Evolutionary conservation across 2,797 vertebrate species (phyloP).

Genomic region (Phalanger gymnotis): DNA sequence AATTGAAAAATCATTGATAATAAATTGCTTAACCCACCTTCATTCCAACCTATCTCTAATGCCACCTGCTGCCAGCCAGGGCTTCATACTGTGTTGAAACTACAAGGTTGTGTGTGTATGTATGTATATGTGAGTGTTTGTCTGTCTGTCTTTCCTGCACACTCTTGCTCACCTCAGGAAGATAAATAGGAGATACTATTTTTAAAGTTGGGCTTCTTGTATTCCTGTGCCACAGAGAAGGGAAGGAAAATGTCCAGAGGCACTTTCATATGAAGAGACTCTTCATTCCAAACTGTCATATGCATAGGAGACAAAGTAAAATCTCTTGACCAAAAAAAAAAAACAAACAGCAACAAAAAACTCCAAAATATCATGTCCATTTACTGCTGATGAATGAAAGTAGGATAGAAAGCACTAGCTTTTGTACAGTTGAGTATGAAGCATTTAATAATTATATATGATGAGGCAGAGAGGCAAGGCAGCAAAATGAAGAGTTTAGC

Average conservation of each 20-base stretch:
- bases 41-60: slow-evolving; percentile 16
- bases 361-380: not conserved
- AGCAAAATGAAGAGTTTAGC: not conserved
- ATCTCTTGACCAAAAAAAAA: not conserved
- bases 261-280: not conserved
- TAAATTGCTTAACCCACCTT: slow-evolving; percentile 64
- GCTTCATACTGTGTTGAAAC: slow-evolving; percentile 10
- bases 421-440: not conserved
- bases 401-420: not conserved
- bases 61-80: slow-evolving; percentile 62
- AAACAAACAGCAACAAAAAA: not conserved
- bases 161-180: not conserved
- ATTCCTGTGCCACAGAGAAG: slow-evolving; percentile 7
- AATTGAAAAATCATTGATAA: slow-evolving; percentile 67
- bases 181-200: slow-evolving; percentile 29
- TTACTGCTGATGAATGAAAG: not conserved
- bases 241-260: slow-evolving; percentile 1
- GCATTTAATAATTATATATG: not conserved
- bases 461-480: not conserved
- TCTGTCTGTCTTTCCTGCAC: not conserved
- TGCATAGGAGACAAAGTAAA: not conserved
- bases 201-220: slow-evolving; percentile 33
- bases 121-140: not conserved
- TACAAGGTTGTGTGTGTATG: not conserved
- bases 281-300: not conserved